These are phyloP conservation scores for Strigops habroptila DNA, from an alignment of 2,113 vertebrate species.

Conservation along the genomic window DNA sequence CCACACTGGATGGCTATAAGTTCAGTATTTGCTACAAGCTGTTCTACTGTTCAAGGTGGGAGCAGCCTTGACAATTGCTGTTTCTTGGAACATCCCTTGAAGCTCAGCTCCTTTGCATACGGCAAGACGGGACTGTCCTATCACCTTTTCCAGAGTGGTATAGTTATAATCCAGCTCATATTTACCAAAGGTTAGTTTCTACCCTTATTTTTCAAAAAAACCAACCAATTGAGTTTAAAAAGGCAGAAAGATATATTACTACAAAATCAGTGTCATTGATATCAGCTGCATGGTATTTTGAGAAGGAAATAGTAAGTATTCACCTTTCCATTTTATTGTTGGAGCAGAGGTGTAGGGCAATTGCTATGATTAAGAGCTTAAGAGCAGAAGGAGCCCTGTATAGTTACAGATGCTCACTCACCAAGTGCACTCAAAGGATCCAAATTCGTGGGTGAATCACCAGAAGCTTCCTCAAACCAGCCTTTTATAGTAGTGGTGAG, in stretches of 20 bases:
- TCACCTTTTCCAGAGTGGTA: not conserved
- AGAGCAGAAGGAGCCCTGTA: not conserved
- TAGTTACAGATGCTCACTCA: not conserved
- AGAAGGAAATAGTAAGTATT: not conserved
- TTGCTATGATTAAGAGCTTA: not conserved
- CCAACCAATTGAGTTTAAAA: not conserved
- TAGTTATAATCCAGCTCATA: not conserved
- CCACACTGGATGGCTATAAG: not conserved
- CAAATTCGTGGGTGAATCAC: not conserved
- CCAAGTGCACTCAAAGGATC: not conserved
- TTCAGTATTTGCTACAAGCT: not conserved
- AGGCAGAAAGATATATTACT: not conserved
- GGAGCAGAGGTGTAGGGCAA: not conserved
- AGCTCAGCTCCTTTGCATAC: not conserved
- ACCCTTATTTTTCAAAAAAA: not conserved
- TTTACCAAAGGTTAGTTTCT: not conserved
- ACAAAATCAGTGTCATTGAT: not conserved
- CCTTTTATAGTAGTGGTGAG: not conserved
- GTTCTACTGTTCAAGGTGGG: not conserved
- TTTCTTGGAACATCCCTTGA: not conserved
- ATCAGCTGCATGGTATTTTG: not conserved
- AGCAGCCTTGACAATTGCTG: not conserved
- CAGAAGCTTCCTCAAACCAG: not conserved
- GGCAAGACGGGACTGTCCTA: not conserved
- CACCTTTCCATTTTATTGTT: not conserved